phyloP scores from a whole-genome alignment of 2,797 vertebrate species.

The Rhyacichthys aspro region DNA sequence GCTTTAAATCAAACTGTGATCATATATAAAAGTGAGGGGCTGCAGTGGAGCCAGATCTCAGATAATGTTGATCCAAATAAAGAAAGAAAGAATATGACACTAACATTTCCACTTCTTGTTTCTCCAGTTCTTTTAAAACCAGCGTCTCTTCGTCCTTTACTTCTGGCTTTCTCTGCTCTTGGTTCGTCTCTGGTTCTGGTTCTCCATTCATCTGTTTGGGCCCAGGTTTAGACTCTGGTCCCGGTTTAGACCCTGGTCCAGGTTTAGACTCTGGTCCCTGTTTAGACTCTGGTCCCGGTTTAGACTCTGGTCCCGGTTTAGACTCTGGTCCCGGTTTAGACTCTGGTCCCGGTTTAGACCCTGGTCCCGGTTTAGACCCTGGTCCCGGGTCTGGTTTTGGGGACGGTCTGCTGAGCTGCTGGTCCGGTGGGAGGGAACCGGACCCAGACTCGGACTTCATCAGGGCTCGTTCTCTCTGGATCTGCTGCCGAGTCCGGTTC shows the following conservation, averaged over 20 bases:
- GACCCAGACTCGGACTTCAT: slow-evolving; percentile 56
- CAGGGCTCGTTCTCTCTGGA: slow-evolving; percentile 83
- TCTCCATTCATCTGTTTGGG: background rate
- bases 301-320: background rate
- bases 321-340: background rate
- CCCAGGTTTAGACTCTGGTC: background rate
- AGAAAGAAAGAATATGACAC: slow-evolving; percentile 69
- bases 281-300: background rate
- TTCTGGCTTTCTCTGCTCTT: background rate
- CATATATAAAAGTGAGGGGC: too few relatives aligned
- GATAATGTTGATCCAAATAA: background rate
- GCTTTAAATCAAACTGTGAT: too few relatives aligned
- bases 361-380: too few relatives aligned
- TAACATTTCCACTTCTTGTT: slow-evolving; percentile 93
- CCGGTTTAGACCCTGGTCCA: slow-evolving; percentile 1
- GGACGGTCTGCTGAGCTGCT: slow-evolving; percentile 78
- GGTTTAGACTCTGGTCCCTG: slow-evolving; percentile 32
- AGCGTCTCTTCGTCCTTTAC: slow-evolving; percentile 60
- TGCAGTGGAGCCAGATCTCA: too few relatives aligned
- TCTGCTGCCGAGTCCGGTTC: slow-evolving; percentile 84
- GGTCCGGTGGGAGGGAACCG: slow-evolving; percentile 50
- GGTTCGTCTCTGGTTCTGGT: background rate
- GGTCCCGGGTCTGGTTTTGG: background rate
- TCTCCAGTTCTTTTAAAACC: slow-evolving; percentile 79
- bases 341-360: slow-evolving; percentile 15